Evolutionary conservation across 2,888 invertebrate genomes (phyloP), one percentile per base, ranked within the genome.

Genomic region (Apantesis nais): DNA sequence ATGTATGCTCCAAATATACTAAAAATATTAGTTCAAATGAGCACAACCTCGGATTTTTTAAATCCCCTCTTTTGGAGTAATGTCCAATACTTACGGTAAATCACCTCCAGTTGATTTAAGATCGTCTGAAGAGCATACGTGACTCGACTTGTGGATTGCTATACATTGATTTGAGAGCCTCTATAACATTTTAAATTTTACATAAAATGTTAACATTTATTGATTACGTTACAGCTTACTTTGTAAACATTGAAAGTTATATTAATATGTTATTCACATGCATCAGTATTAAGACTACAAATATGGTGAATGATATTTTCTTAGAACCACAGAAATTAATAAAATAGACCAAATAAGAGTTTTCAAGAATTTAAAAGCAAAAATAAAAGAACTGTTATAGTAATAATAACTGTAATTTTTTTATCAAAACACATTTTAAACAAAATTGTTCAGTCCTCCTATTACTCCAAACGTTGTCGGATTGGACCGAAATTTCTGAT

Each of bases 91-190:
- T 63, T 34, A 67, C 22, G n/a, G 22, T 14, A n/a, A 60, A 55
- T 67, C 58, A 67, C 65, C 65, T 69, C 37, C 37, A 67, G 58
- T 58, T 64, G 34, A 66, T 62, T 41, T 62, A 66, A 66, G 48
- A 72, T 63, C 65, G 71, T 72, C 65, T 72, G 48, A 65, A 68
- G 68, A 68, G 29, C 65, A 68, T 58, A 68, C 71, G 71, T 72
- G 71, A 71, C 58, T 44, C n/a, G 29, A 71, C 37, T 70, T 25
- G 48, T 37, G 29, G 19, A 67, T 63, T 55, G 41, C 14, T 41
- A 19, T 22, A 44, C 68, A 64, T 69, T 60, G 44, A 64, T 60
- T 48, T 69, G 60, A 60, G 22, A 63, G 29, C 41, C 63, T 58
- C 58, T 67, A 67, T 3, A 29, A 41, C 37, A 31, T n/a, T 60